Evolutionary conservation across 1,140 invertebrate species (phyloP), one percentile per base, ranked within the genome.

Genomic region (Tetranychus cinnabarinus): DNA sequence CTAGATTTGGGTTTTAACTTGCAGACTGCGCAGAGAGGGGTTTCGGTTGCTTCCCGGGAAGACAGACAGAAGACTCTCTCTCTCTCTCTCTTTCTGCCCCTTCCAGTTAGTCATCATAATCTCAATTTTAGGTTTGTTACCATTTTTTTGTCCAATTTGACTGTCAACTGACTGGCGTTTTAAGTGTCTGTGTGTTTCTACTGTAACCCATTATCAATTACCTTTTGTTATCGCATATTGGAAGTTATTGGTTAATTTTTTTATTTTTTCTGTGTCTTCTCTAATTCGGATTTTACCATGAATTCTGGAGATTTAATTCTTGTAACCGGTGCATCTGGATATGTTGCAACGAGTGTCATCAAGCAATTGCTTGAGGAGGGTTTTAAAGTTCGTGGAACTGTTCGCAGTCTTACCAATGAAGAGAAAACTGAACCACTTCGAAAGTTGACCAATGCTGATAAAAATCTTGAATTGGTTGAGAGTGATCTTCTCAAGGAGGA

Each of bases 301-400:
- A 33, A 52, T 52, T 23, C 50, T 31, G 31, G 31, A 52, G 50
- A 52, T 33, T 52, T 56, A 35, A 75, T 80, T 47, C 68, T 80
- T 45, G 78, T 80, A 13, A 80, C 78, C 6, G 79, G 79, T 54
- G 78, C 75, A 4, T 72, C 75, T 7, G 79, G 79, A 33, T 80
- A 70, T 69, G 72, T 80, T 48, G 78, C 74, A 37, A 68, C 73
- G 31, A 77, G 80, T 65, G 72, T 78, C 45, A 72, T 78, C 34
- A 71, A 77, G 66, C 72, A 76, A 62, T 67, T 80, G 35, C 71
- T 77, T 55, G 70, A 75, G 61, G 66, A 70, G 34, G 77, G 76
- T 1, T 77, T 77, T 65, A 65, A 67, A 47, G 78, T 80, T 5
- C 63, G 77, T 35, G 78, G 76, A 10, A 78, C 78, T 3, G 75